These are phyloP conservation scores for Cryptocephalus primarius DNA, from an alignment of 2,888 invertebrate genomes.

Conservation along the genomic window DNA sequence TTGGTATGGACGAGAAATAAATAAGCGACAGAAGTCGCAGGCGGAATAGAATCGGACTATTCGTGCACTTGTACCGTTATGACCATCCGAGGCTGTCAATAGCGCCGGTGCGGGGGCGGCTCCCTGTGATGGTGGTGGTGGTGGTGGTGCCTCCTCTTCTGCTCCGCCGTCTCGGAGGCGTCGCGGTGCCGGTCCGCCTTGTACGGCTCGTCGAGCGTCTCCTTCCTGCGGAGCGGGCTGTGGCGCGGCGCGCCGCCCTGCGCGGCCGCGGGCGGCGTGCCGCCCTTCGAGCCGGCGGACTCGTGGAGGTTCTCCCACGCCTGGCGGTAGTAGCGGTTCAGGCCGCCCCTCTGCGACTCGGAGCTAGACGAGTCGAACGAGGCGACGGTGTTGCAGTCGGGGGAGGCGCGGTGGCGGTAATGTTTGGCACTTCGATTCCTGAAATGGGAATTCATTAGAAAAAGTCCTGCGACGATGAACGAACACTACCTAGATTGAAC, in stretches of 20 bases:
- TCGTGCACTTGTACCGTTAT: conserved; percentile 32
- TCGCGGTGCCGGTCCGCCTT: conserved; percentile 42
- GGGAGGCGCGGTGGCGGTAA: conserved; percentile 78
- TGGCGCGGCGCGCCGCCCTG: conserved; percentile 42
- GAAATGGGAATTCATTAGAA: conserved; percentile 18
- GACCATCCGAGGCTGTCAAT: conserved; percentile 35
- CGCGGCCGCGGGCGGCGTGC: conserved; percentile 30
- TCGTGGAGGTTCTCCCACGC: conserved; percentile 84
- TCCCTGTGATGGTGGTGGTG: conserved; percentile 58
- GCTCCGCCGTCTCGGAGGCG: conserved; percentile 52
- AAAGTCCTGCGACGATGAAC: no score
- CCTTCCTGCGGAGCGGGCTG: conserved; percentile 53
- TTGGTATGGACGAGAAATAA: no score
- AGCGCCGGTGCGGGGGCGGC: conserved; percentile 43
- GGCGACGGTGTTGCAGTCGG: conserved; percentile 84
- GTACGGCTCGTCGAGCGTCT: conserved; percentile 59
- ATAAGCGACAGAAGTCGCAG: neutral
- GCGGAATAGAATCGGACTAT: conserved; percentile 13
- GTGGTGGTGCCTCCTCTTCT: conserved; percentile 57
- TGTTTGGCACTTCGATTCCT: conserved; percentile 77
- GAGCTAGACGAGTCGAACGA: conserved; percentile 82
- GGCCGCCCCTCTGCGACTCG: conserved; percentile 63
- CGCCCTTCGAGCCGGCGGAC: conserved; percentile 46
- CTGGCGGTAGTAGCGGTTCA: conserved; percentile 81
- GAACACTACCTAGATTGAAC: no score